These are phyloP conservation scores for Neodon shergylaensis DNA, from an alignment of 2,113 vertebrate genomes.

Conservation along the genomic window DNA sequence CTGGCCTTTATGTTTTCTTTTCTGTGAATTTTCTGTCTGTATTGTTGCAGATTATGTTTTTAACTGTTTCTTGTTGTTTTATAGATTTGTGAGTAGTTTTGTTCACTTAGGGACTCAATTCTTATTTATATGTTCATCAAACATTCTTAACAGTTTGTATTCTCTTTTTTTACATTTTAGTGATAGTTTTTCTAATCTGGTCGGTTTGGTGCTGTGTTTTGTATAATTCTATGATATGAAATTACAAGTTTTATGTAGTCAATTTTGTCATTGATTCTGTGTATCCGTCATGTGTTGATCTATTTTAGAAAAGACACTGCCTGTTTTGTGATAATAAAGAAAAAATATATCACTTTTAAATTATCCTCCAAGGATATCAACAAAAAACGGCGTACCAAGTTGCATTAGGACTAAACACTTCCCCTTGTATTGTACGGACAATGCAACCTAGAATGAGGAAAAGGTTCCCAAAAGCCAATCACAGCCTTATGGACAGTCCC, in stretches of 20 bases:
- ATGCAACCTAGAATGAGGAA: no score
- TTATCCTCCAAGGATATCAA: no score
- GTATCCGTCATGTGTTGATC: neutral
- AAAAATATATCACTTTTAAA: no score
- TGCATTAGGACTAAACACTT: no score
- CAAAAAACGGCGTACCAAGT: no score
- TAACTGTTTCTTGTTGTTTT: neutral
- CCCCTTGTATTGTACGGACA: no score
- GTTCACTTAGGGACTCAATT: neutral
- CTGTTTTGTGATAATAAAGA: no score
- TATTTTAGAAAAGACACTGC: neutral
- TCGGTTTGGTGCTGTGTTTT: neutral
- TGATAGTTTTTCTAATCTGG: neutral
- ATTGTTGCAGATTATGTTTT: constrained; percentile 7
- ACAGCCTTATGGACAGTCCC: no score
- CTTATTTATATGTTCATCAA: constrained; percentile 9
- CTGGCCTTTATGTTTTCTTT: neutral
- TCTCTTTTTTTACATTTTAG: neutral
- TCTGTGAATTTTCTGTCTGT: neutral
- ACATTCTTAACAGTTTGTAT: constrained; percentile 5
- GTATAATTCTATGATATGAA: neutral
- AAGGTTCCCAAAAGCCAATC: no score
- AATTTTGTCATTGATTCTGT: neutral
- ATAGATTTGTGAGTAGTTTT: neutral
- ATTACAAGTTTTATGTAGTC: neutral